phyloP scores from a whole-genome alignment of 2,888 invertebrate genomes.

The Dioctria rufipes region DNA sequence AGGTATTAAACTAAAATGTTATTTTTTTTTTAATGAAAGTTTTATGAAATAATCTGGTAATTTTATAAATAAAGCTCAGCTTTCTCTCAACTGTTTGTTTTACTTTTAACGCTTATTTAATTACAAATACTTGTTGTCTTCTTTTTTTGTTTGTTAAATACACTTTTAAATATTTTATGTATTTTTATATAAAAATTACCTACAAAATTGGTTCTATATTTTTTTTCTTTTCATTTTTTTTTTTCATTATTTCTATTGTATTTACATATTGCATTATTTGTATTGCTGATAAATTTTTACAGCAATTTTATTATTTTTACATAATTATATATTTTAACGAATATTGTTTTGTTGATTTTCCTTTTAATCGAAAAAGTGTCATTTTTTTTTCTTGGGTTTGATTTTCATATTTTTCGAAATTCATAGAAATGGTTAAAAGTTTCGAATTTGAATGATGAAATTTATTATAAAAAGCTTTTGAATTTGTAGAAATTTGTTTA shows the following conservation, averaged over 20 bases:
- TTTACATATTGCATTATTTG: constrained; percentile 55
- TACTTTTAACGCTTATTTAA: constrained; percentile 38
- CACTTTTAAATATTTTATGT: constrained; percentile 44
- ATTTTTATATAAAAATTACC: constrained; percentile 56
- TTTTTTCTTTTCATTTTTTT: constrained; percentile 54
- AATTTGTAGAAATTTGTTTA: too few relatives aligned
- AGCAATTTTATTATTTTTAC: constrained; percentile 24
- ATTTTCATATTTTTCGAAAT: neutral
- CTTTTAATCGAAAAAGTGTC: constrained; percentile 5
- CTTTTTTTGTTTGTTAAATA: constrained; percentile 10
- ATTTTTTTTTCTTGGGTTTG: constrained; percentile 5
- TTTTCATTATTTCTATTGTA: constrained; percentile 53
- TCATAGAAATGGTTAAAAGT: neutral
- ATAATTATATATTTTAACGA: constrained; percentile 18
- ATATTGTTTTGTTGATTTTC: constrained; percentile 15
- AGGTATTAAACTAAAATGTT: too few relatives aligned
- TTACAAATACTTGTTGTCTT: constrained; percentile 25
- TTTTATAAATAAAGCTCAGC: constrained; percentile 32
- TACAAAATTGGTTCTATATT: constrained; percentile 65
- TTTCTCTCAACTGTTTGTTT: constrained; percentile 8
- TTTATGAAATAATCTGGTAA: neutral
- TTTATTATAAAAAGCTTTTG: too few relatives aligned
- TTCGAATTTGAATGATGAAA: too few relatives aligned
- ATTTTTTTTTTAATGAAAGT: neutral
- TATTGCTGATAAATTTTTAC: constrained; percentile 54